Evolutionary conservation across 2,113 vertebrate species (phyloP).

Genomic region (Tenrec ecaudatus): DNA sequence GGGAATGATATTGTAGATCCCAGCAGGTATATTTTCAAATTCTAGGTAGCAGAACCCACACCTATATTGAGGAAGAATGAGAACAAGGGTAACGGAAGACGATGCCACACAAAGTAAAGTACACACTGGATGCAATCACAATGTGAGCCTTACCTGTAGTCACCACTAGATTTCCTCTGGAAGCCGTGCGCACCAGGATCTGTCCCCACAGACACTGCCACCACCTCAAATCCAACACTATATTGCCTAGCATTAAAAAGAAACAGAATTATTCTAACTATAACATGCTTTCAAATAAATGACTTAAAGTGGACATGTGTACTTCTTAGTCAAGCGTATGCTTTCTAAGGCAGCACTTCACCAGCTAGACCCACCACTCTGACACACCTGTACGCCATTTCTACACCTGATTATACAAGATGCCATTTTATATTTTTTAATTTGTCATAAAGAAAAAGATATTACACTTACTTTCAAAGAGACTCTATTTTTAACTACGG

Average conservation of each 20-base stretch:
- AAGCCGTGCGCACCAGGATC: constrained; percentile 90
- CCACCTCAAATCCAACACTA: constrained; percentile 95
- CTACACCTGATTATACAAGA: background rate
- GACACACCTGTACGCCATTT: background rate
- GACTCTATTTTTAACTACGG: background rate
- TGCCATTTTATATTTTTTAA: background rate
- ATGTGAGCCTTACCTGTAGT: constrained; percentile 92
- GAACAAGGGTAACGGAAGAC: background rate
- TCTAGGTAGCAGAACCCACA: constrained; percentile 99
- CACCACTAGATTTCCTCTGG: constrained; percentile 94
- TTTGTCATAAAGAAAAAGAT: background rate
- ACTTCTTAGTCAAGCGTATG: background rate
- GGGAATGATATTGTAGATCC: constrained; percentile 96
- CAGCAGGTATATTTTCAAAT: constrained; percentile 90
- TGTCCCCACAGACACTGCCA: constrained; percentile 90
- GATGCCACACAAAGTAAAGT: constrained; percentile 3
- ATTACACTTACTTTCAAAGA: constrained; percentile 35
- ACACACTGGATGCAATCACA: background rate
- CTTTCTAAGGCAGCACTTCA: background rate
- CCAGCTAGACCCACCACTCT: background rate
- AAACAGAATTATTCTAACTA: background rate
- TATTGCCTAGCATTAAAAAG: constrained; percentile 89
- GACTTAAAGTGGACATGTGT: background rate
- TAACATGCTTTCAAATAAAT: background rate
- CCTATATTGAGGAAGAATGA: constrained; percentile 84